Conservation (phyloP, 2,888 invertebrate genomes). For the Macaria notata region DNA sequence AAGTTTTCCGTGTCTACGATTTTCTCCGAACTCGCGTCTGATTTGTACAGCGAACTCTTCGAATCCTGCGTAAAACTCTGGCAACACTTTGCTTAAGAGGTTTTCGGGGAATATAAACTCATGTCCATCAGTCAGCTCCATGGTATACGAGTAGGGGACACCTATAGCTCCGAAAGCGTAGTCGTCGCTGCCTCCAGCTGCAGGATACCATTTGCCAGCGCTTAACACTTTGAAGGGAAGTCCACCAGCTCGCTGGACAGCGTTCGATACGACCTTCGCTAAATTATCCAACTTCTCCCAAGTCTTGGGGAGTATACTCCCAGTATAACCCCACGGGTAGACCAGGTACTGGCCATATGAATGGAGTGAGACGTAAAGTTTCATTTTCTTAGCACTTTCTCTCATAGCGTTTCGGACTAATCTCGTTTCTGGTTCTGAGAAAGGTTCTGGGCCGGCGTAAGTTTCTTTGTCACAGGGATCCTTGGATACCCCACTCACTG, state of each 20-base stretch:
- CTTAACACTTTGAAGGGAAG: conserved; percentile 69
- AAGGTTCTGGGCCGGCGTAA: conserved; percentile 82
- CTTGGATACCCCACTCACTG: conserved; percentile 83
- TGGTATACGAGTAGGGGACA: conserved; percentile 81
- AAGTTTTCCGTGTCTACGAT: not conserved
- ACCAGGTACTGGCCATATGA: conserved; percentile 85
- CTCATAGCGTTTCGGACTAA: conserved; percentile 80
- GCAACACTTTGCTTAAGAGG: conserved; percentile 49
- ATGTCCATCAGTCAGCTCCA: conserved; percentile 81
- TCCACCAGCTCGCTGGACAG: conserved; percentile 69
- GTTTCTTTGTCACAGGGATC: conserved; percentile 82
- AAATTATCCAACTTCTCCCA: conserved; percentile 70
- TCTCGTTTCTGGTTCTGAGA: conserved; percentile 84
- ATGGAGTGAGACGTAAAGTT: conserved; percentile 86
- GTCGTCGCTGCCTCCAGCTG: conserved; percentile 85
- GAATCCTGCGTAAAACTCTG: conserved; percentile 69
- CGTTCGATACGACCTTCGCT: conserved; percentile 62
- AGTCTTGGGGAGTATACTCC: conserved; percentile 67
- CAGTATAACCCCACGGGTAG: conserved; percentile 85
- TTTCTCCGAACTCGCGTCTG: conserved; percentile 49
- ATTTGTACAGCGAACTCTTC: conserved; percentile 56
- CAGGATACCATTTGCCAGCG: conserved; percentile 81
- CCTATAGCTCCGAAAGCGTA: conserved; percentile 80
- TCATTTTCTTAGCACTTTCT: conserved; percentile 71
- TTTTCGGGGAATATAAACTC: conserved; percentile 86